Percentiles rank a stretch among this genome's conserved stretches.
Conservation (phyloP, 2,797 vertebrate genomes). For the Anabacerthia variegaticeps region DNA sequence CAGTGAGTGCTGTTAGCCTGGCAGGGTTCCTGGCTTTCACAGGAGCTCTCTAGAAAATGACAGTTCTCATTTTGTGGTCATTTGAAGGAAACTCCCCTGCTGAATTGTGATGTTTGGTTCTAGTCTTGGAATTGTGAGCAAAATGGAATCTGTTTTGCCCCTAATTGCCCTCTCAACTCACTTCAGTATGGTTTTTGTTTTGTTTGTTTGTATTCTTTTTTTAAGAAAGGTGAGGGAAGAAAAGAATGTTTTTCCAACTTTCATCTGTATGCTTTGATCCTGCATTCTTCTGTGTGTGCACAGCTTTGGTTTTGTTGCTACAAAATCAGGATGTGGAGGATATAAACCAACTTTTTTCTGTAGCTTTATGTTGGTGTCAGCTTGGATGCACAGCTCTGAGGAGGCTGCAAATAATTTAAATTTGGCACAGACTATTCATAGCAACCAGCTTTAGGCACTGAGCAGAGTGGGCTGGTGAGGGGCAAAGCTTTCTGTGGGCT, state of each 20-base stretch:
- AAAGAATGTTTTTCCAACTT: not conserved
- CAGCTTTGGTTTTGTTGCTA: not conserved
- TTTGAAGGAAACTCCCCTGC: not conserved
- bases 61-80: not conserved
- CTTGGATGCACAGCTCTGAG: not conserved
- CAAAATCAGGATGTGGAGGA: not conserved
- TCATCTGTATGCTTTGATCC: not conserved
- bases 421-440: not conserved
- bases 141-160: not conserved
- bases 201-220: not conserved
- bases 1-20: not conserved
- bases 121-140: not conserved
- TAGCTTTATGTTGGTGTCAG: not conserved
- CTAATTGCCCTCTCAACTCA: not conserved
- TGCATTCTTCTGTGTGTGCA: not conserved
- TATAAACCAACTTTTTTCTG: not conserved
- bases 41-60: not conserved
- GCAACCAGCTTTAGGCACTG: not conserved
- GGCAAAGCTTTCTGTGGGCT: not conserved
- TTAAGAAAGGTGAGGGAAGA: not conserved
- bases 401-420: not conserved
- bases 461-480: not conserved
- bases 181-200: not conserved
- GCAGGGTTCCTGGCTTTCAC: not conserved
- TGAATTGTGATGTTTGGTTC: not conserved